Percentiles rank a stretch among this genome's conserved stretches.
Conservation (phyloP, 2,888 invertebrate genomes). For the Pasiphila rectangulata region DNA sequence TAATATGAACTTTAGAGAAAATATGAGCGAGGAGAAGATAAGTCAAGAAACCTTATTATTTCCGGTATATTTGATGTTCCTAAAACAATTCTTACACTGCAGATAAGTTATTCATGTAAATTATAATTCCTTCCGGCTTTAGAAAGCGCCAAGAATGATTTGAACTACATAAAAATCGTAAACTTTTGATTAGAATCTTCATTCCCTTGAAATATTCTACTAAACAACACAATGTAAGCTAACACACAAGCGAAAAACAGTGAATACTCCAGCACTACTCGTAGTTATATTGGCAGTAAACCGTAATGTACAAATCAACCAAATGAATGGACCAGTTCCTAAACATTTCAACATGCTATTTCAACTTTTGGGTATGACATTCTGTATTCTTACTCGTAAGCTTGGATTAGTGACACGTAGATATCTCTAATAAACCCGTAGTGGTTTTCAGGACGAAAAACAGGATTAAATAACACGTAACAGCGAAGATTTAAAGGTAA, state of each 20-base stretch:
- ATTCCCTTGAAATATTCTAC: neutral
- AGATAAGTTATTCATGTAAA: too few species aligned
- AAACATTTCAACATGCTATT: constrained; percentile 17
- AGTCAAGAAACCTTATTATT: too few species aligned
- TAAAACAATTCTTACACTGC: too few species aligned
- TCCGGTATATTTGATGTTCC: too few species aligned
- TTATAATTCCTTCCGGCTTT: too few species aligned
- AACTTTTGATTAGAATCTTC: too few species aligned
- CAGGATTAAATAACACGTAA: too few species aligned
- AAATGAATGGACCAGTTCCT: constrained; percentile 19
- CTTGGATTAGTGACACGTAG: constrained; percentile 10
- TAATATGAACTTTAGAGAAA: too few species aligned
- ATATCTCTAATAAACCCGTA: constrained; percentile 9
- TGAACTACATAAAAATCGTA: too few species aligned
- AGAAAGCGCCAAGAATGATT: too few species aligned
- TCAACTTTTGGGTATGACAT: constrained; percentile 18
- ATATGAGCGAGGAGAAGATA: too few species aligned
- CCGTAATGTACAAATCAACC: constrained; percentile 8
- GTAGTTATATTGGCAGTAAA: constrained; percentile 25
- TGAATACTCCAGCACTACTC: constrained; percentile 15
- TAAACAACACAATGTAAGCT: neutral
- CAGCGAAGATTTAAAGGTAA: too few species aligned
- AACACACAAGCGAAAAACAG: constrained; percentile 8
- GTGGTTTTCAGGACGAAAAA: constrained; percentile 2
- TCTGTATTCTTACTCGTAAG: constrained; percentile 12